Evolutionary conservation across 1,140 invertebrate genomes (phyloP).

Genomic region (Drosophila littoralis): DNA sequence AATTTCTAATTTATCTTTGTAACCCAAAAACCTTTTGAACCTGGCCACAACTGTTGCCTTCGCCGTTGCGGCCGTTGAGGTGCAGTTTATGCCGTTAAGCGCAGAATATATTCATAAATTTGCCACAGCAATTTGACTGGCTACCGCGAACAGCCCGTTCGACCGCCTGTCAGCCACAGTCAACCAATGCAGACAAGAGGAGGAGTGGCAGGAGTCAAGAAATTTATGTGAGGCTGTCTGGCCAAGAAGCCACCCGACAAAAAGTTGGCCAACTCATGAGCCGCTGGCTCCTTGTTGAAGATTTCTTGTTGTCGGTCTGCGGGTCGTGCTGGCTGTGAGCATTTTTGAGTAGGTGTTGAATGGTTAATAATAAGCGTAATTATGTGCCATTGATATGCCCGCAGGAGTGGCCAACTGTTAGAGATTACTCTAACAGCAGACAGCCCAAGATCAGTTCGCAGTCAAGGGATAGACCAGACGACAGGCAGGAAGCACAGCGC

Average conservation of each 20-base stretch:
- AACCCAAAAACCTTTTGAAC: slow-evolving; percentile 67
- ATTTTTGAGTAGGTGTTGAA: slow-evolving; percentile 74
- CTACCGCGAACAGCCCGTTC: slow-evolving; percentile 43
- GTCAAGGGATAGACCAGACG: not conserved
- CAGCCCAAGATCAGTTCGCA: slow-evolving; percentile 8
- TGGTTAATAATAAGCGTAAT: slow-evolving; percentile 74
- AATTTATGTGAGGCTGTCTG: slow-evolving; percentile 60
- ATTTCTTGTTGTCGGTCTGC: slow-evolving; percentile 1
- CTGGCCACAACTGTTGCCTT: slow-evolving; percentile 5
- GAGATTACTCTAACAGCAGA: slow-evolving; percentile 6
- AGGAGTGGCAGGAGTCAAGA: slow-evolving; percentile 10
- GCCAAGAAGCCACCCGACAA: slow-evolving; percentile 25
- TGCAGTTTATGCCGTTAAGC: slow-evolving; percentile 48
- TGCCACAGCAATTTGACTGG: slow-evolving; percentile 55
- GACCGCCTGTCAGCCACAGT: slow-evolving; percentile 43
- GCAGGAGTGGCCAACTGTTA: slow-evolving; percentile 53
- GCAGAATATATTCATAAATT: slow-evolving; percentile 63
- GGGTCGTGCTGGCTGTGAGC: slow-evolving; percentile 29
- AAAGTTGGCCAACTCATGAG: slow-evolving; percentile 14
- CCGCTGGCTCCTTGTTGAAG: slow-evolving; percentile 23
- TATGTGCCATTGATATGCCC: slow-evolving; percentile 68
- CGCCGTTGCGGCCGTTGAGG: slow-evolving; percentile 21
- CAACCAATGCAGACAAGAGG: slow-evolving; percentile 17
- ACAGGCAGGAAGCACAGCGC: slow-evolving; percentile 1
- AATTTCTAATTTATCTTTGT: slow-evolving; percentile 57